Conservation (phyloP, 2,113 vertebrate species). For the Pteruthius melanotis region DNA sequence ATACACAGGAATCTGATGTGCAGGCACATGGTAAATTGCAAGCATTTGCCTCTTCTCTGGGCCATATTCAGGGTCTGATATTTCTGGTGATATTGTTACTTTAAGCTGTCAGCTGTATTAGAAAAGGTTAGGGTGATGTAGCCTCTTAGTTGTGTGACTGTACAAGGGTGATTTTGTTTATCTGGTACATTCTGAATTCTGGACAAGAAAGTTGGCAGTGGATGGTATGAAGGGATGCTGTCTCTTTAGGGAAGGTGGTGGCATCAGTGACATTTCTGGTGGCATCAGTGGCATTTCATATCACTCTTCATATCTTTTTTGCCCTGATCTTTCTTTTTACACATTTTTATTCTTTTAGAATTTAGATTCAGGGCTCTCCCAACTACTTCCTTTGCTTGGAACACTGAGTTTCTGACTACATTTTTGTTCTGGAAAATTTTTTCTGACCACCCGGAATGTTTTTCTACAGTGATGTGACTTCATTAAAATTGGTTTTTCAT, state of each 20-base stretch:
- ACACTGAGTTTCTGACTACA: not conserved
- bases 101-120: not conserved
- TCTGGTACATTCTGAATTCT: not conserved
- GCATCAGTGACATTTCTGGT: not conserved
- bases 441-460: not conserved
- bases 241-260: not conserved
- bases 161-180: not conserved
- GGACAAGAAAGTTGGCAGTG: not conserved
- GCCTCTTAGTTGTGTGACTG: not conserved
- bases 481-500: not conserved
- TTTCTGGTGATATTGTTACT: not conserved
- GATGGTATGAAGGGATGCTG: not conserved
- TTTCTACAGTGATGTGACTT: not conserved
- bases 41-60: not conserved
- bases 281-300: not conserved
- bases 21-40: not conserved
- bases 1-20: not conserved
- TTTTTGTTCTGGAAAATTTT: not conserved
- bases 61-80: not conserved
- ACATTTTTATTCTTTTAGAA: not conserved
- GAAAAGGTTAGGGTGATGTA: not conserved
- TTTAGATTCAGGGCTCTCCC: not conserved
- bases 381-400: not conserved
- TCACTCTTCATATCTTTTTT: not conserved
- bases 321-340: not conserved